Evolutionary conservation across 2,888 invertebrate species (phyloP).

Genomic region (Polymixis flavicincta): DNA sequence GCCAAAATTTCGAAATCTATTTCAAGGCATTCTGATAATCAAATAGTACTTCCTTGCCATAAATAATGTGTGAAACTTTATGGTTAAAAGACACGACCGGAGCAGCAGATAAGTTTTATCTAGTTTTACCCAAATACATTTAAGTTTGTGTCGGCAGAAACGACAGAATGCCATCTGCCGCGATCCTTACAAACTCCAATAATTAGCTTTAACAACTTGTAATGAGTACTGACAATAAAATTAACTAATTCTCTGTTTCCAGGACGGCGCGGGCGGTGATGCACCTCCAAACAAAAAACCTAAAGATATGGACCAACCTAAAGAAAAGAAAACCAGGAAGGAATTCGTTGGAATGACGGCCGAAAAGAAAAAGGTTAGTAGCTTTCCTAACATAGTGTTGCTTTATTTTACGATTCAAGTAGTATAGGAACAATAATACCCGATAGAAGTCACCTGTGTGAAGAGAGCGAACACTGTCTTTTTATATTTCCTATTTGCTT

Average conservation of each 20-base stretch:
- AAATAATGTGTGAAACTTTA: too few relatives aligned
- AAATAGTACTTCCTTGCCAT: not conserved
- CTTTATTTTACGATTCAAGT: too few relatives aligned
- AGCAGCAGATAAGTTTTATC: not conserved
- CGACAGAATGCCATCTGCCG: not conserved
- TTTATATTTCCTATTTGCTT: too few relatives aligned
- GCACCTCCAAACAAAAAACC: slow-evolving; percentile 79
- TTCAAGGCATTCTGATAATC: not conserved
- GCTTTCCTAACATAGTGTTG: not conserved
- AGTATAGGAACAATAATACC: too few relatives aligned
- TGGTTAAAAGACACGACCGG: not conserved
- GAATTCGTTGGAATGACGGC: slow-evolving; percentile 90
- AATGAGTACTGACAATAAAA: not conserved
- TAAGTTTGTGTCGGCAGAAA: not conserved
- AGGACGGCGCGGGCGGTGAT: slow-evolving; percentile 72
- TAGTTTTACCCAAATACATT: not conserved
- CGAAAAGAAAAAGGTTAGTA: slow-evolving; percentile 87
- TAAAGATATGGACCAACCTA: slow-evolving; percentile 72
- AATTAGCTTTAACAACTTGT: too few relatives aligned
- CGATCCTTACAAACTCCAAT: not conserved
- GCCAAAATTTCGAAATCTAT: not conserved
- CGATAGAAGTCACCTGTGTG: too few relatives aligned
- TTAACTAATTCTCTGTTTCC: slow-evolving; percentile 10
- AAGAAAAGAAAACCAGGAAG: slow-evolving; percentile 82
- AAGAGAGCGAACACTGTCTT: too few relatives aligned